Evolutionary conservation across 2,888 invertebrate genomes (phyloP), one percentile per base, ranked within the genome.

Genomic region (Aricia artaxerxes): DNA sequence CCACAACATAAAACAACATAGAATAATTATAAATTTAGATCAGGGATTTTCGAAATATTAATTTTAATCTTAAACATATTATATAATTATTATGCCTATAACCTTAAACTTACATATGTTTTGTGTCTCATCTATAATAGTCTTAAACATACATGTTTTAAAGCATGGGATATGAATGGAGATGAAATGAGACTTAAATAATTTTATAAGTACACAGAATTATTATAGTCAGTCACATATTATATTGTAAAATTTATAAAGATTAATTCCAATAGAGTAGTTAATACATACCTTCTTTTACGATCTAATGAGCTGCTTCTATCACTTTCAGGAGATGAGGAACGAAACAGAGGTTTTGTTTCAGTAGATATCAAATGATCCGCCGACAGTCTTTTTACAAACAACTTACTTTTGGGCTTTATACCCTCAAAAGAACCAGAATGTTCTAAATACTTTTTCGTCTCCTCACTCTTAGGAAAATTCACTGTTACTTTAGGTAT

Each of bases 321-420:
- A 81, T 94, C 94, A 88, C 93, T 94, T 80, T 94, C 94, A 60
- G 94, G 94, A 11, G 94, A 94, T n/a, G 94, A 92, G 0, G 92
- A 88, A n/a, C 87, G 88, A 79, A 87, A 94, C 35, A 93, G 83
- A 7, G 92, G 90, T 82, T 91, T 94, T 11, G 88, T 87, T 35
- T 94, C 94, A 88, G 85, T 93, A 35, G 93, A 88, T 84, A 94
- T 93, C 80, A 94, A 87, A 86, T 94, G 94, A 87, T 94, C 94
- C 82, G 94, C 94, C 82, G 94, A 94, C 79, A 94, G 86, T 84
- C 94, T 88, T 82, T 94, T 94, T 78, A 93, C 92, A 90, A 94
- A 93, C 82, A 92, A 86, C 85, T 93, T 94, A 85, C 87, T 91
- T 83, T 92, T 93, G 69, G 90, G 86, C 85, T 94, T 94, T 78